Base-by-base conservation (phyloP, 1,140 invertebrate species). In the Papilio helenus region DNA sequence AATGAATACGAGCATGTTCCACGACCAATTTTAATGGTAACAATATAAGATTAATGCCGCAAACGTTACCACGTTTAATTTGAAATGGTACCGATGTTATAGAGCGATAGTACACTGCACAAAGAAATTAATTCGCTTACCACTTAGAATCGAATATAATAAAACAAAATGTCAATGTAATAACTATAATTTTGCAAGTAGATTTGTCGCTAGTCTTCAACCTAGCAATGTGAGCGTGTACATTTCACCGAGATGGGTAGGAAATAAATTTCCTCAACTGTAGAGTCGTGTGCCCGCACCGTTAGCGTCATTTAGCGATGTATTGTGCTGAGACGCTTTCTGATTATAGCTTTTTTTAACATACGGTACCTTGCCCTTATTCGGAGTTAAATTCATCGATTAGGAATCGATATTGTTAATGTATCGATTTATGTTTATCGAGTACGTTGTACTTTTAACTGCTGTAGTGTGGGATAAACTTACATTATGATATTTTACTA, bases 261-360 rank as follows among this genome's bases (percentile, higher is more conserved):
- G 51, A 55, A 55, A 55, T 55, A 55, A 20, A 55, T 9, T 18
- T 55, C 18, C 51, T 55, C n/a, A 2, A 55, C 51, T 55, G 34
- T 42, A 73, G 1, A 49, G 44, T 49, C 44, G 72, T 74, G 72
- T 74, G 14, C n/a, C 18, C 42, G 72, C 72, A 74, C 72, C 72
- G 72, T 74, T 74, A 74, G 72, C 42, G 42, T 74, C 72, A 26
- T 74, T 74, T 74, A 74, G 72, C 72, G 72, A 74, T 23, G 39
- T 74, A 74, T 74, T 74, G 72, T 74, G 72, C 72, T 16, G 44
- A n/a, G 42, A 46, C 42, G 44, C 72, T 74, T 49, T 46, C 72
- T 44, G 72, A 74, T 74, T 74, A 74, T 51, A 49, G 72, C 72
- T 74, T 74, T 74, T 72, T 74, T 74, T 44, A 23, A 14, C 72